Percentiles rank a stretch among this genome's conserved stretches.
Conservation (phyloP, 1,140 invertebrate genomes). For the Aphidius gifuensis region DNA sequence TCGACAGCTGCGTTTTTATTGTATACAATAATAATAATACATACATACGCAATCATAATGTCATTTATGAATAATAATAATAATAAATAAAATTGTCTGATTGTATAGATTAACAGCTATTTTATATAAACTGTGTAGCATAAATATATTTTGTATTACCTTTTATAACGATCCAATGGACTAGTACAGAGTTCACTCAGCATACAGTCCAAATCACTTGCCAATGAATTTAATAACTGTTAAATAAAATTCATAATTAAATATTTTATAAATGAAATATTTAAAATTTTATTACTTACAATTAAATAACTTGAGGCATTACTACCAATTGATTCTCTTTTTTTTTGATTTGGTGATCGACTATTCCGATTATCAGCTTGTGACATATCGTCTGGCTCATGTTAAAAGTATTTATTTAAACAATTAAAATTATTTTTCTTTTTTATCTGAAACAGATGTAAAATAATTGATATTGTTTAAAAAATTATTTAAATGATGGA, state of each 20-base stretch:
- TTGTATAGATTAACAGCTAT: too few species aligned
- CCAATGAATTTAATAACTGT: slow-evolving; percentile 70
- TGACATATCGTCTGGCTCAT: slow-evolving; percentile 42
- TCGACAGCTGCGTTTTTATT: too few species aligned
- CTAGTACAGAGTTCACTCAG: slow-evolving; percentile 63
- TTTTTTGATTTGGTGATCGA: slow-evolving; percentile 35
- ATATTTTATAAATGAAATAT: neutral
- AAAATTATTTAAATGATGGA: too few species aligned
- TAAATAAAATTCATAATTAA: slow-evolving; percentile 33
- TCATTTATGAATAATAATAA: too few species aligned
- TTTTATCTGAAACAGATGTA: too few species aligned
- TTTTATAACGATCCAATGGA: slow-evolving; percentile 19
- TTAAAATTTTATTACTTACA: slow-evolving; percentile 33
- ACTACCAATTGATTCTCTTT: slow-evolving; percentile 47
- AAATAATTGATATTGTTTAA: too few species aligned
- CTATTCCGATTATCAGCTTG: slow-evolving; percentile 39
- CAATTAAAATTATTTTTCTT: too few species aligned
- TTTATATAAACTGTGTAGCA: too few species aligned
- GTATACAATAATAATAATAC: too few species aligned
- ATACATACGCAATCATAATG: too few species aligned
- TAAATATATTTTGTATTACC: slow-evolving; percentile 4
- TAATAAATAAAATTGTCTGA: too few species aligned
- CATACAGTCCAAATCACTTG: slow-evolving; percentile 70
- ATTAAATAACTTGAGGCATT: slow-evolving; percentile 49
- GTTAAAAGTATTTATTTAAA: slow-evolving; percentile 3